Conservation (phyloP, 1,140 invertebrate genomes). For the Mya arenaria region DNA sequence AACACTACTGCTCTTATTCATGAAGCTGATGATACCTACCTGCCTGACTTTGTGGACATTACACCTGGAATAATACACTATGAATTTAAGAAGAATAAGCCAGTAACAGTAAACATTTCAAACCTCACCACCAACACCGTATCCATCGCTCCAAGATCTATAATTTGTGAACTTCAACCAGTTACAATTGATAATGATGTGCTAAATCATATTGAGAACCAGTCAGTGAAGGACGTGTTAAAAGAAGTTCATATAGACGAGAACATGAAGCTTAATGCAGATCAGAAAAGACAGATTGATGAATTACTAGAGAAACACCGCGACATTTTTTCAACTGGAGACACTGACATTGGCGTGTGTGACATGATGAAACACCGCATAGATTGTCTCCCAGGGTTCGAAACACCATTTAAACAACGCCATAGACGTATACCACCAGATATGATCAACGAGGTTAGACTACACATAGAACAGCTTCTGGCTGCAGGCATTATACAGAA, state of each 20-base stretch:
- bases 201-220: not conserved
- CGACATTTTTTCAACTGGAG: conserved; percentile 46
- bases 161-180: conserved; percentile 52
- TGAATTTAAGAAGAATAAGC: conserved; percentile 14
- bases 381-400: not conserved
- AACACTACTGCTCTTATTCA: conserved; percentile 15
- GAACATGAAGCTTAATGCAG: not conserved
- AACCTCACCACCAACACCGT: conserved; percentile 36
- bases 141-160: conserved; percentile 8
- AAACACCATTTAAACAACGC: conserved; percentile 32
- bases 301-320: conserved; percentile 13
- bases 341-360: conserved; percentile 49
- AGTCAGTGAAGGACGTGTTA: not conserved
- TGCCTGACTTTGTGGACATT: conserved; percentile 23
- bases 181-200: conserved; percentile 13
- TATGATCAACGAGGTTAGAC: conserved; percentile 25
- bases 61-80: conserved; percentile 9
- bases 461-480: conserved; percentile 20
- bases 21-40: conserved; percentile 14
- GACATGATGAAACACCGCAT: conserved; percentile 48
- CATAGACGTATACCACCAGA: conserved; percentile 14
- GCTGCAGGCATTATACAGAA: conserved; percentile 6
- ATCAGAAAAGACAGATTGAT: not conserved
- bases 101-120: not conserved
- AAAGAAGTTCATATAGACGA: conserved; percentile 3